Evolutionary conservation across 2,113 vertebrate species (phyloP), one percentile per base, ranked within the genome.

Genomic region (Myotis brandtii): DNA sequence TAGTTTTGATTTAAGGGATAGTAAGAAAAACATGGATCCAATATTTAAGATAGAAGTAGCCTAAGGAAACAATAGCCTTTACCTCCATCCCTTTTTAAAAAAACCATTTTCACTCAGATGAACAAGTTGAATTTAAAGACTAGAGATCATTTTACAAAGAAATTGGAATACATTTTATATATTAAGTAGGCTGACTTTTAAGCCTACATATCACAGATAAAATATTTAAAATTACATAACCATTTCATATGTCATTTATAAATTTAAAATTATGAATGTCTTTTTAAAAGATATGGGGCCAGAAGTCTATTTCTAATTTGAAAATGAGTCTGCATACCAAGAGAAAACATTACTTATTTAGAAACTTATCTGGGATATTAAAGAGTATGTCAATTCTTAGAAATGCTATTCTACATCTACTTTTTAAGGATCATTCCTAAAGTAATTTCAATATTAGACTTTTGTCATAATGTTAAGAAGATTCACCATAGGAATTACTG

Each of bases 71-170:
- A 73, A 64, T 30, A 75, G 16, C 9, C 50, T 94, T 97, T 89
- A 86, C 14, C n/a, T 75, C 48, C 18, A 43, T 64, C 56, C 9
- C 34, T 23, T 92, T 89, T 75, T 69, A 72, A 13, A 0, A 70
- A 91, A 82, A 18, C 48, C 52, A 21, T 48, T 91, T 95, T 92
- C 13, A 76, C 32, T 84, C 72, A 96, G 25, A 77, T 69, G 48
- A 95, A 89, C 32, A 72, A 32, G 77, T 62, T 81, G 46, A 70
- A 79, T 56, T 97, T 98, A 98, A 98, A 98, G 90, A 96, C 72
- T 95, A 94, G 98, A 98, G 97, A 96, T 97, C 97, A 93, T 93
- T 97, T 92, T 97, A 97, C 91, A 97, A 95, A 86, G 86, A 97
- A 98, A 95, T 96, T 93, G 21, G 82, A 97, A 97, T 96, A 96